Conservation (phyloP, 1,140 invertebrate species). For the Drosophila navojoa region DNA sequence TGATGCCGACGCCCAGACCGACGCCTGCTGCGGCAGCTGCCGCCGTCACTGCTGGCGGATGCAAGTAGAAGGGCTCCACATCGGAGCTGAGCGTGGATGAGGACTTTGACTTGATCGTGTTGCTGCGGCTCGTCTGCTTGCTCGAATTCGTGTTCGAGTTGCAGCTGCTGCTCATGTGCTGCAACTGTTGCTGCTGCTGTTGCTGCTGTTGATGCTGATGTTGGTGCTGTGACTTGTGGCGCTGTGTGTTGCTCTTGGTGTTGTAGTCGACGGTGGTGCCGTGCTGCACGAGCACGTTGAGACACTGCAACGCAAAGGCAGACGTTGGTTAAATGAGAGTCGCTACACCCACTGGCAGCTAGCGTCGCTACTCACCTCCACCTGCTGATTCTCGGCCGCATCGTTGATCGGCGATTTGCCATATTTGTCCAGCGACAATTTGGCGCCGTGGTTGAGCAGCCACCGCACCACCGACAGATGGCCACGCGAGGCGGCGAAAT, state of each 20-base stretch:
- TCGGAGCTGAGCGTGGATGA: slow-evolving; percentile 82
- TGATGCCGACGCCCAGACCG: slow-evolving; percentile 34
- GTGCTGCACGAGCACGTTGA: slow-evolving; percentile 90
- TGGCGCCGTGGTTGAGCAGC: slow-evolving; percentile 91
- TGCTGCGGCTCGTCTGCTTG: slow-evolving; percentile 80
- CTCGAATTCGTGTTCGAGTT: slow-evolving; percentile 83
- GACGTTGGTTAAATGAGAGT: neutral
- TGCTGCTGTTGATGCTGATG: slow-evolving; percentile 42
- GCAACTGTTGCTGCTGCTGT: slow-evolving; percentile 50
- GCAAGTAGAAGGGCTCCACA: slow-evolving; percentile 89
- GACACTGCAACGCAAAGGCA: slow-evolving; percentile 85
- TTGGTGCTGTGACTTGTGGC: slow-evolving; percentile 67
- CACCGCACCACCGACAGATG: slow-evolving; percentile 92
- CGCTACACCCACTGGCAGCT: too few species aligned
- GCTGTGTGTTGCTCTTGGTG: slow-evolving; percentile 58
- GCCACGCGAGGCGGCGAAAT: slow-evolving; percentile 92
- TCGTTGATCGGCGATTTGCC: slow-evolving; percentile 95
- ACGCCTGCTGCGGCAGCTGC: slow-evolving; percentile 37
- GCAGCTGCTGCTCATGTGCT: slow-evolving; percentile 70
- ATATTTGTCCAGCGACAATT: slow-evolving; percentile 91
- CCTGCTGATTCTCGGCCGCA: slow-evolving; percentile 94
- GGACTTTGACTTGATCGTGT: slow-evolving; percentile 82
- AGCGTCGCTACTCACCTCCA: slow-evolving; percentile 88
- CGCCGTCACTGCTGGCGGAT: slow-evolving; percentile 85
- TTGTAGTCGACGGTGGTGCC: slow-evolving; percentile 88